These are phyloP conservation scores for Falco biarmicus DNA, from an alignment of 2,797 vertebrate genomes.

Conservation along the genomic window DNA sequence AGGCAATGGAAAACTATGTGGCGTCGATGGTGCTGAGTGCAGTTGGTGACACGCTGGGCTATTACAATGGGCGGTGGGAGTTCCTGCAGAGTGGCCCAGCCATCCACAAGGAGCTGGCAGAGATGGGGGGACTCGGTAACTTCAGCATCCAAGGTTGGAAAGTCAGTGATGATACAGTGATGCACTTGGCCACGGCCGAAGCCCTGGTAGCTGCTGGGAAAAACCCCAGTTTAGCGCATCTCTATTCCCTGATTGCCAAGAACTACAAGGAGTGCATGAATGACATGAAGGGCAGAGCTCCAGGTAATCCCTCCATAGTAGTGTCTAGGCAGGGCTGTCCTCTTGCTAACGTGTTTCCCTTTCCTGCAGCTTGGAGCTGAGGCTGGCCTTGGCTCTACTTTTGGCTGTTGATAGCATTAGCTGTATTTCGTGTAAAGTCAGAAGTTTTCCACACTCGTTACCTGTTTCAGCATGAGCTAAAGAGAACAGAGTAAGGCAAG, in stretches of 20 bases:
- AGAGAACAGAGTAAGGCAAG: neutral
- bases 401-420: neutral
- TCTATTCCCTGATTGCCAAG: constrained; percentile 77
- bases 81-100: constrained; percentile 66
- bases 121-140: constrained; percentile 76
- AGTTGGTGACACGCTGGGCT: constrained; percentile 79
- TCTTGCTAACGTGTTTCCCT: rapidly evolving
- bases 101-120: constrained; percentile 78
- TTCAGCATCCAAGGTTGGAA: constrained; percentile 72
- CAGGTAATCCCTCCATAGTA: constrained; percentile 72
- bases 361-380: neutral
- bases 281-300: constrained; percentile 81
- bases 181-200: constrained; percentile 85
- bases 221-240: neutral
- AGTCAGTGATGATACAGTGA: constrained; percentile 84
- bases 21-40: constrained; percentile 83
- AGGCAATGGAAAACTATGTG: constrained; percentile 72
- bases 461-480: neutral
- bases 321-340: neutral
- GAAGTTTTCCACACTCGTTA: neutral
- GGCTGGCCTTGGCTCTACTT: neutral
- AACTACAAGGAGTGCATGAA: constrained; percentile 82
- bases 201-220: constrained; percentile 74
- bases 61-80: constrained; percentile 76
- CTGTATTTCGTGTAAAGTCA: neutral